A percentile compares a stretch with the other conserved stretches of the same genome.
These are phyloP conservation scores for Apus apus DNA, from an alignment of 2,113 vertebrate genomes.

Conservation along the genomic window DNA sequence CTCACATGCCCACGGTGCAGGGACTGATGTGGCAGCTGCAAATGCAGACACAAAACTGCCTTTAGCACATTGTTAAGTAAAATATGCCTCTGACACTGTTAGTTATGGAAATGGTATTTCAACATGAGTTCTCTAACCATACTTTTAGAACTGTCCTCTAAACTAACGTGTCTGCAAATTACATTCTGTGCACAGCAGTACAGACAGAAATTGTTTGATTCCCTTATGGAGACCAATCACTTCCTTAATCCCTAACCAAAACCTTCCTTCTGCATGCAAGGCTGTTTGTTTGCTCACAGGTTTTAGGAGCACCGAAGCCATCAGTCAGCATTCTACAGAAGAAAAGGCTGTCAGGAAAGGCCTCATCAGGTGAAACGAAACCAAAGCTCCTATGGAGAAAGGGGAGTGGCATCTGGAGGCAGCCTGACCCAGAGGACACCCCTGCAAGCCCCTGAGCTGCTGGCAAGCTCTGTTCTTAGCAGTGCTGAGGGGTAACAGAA, in stretches of 20 bases:
- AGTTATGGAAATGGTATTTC: not conserved
- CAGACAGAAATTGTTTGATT: not conserved
- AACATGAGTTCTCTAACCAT: not conserved
- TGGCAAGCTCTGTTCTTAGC: not conserved
- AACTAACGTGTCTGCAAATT: not conserved
- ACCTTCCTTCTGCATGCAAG: not conserved
- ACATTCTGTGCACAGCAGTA: not conserved
- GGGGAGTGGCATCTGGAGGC: not conserved
- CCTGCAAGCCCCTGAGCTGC: not conserved
- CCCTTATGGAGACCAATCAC: not conserved
- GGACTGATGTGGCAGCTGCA: not conserved
- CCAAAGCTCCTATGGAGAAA: not conserved
- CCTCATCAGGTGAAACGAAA: fast-evolving
- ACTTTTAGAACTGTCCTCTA: not conserved
- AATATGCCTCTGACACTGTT: not conserved
- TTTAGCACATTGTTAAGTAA: not conserved
- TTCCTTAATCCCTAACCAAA: not conserved
- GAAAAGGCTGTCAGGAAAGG: not conserved
- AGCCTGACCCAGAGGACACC: not conserved
- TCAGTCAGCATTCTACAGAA: not conserved
- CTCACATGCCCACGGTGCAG: fast-evolving
- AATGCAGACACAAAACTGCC: not conserved
- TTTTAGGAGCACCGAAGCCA: not conserved
- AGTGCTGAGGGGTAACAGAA: fast-evolving
- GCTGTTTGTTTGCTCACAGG: not conserved